Conservation (phyloP, 2,113 vertebrate genomes). For the Petaurus breviceps region DNA sequence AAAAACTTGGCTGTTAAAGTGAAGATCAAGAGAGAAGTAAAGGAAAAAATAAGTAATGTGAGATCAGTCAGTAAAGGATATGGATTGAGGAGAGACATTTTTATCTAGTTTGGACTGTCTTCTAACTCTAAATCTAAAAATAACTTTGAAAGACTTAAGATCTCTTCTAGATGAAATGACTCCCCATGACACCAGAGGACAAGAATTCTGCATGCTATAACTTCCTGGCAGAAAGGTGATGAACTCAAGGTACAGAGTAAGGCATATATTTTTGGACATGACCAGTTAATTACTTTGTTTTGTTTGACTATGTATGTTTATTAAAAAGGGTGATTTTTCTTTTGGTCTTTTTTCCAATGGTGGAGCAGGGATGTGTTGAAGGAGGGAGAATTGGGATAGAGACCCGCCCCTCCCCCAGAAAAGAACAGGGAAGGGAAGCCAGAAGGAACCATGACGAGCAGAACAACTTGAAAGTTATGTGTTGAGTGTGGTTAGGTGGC, state of each 20-base stretch:
- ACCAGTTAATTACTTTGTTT: background rate
- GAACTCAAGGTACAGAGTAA: background rate
- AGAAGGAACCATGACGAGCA: background rate
- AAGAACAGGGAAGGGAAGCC: background rate
- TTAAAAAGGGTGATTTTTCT: background rate
- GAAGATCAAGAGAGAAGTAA: background rate
- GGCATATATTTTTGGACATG: background rate
- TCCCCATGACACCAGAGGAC: background rate
- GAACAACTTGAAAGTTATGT: background rate
- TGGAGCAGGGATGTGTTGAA: background rate
- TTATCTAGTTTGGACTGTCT: background rate
- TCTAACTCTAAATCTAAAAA: background rate
- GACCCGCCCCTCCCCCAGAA: background rate
- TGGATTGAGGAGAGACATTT: background rate
- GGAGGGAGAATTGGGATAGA: background rate
- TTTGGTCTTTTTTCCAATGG: background rate
- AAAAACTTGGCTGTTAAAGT: background rate
- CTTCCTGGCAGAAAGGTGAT: background rate
- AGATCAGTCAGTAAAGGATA: background rate
- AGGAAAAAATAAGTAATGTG: background rate
- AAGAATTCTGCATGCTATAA: background rate
- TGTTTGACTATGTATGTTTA: background rate
- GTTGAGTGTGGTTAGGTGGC: background rate
- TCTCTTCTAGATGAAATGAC: background rate
- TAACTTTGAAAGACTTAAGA: background rate